Percentiles rank a stretch among this genome's conserved stretches.
phyloP scores from a whole-genome alignment of 2,888 invertebrate species.

The Coenonympha glycerion region DNA sequence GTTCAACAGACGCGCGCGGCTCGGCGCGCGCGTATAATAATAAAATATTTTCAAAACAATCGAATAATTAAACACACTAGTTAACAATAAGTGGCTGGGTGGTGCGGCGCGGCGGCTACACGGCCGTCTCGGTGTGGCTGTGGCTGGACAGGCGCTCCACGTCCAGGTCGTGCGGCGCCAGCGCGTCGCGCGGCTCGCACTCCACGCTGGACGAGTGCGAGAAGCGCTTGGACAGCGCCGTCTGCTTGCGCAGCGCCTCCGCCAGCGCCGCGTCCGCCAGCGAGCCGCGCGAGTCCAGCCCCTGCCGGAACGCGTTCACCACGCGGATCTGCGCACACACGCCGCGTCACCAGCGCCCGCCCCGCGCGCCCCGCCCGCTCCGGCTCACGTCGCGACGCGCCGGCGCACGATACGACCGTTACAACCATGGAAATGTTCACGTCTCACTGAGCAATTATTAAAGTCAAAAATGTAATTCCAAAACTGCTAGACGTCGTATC shows the following conservation, averaged over 20 bases:
- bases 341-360: conserved; percentile 28
- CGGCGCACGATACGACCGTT: conserved; percentile 13
- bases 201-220: conserved; percentile 93
- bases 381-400: conserved; percentile 19
- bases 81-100: conserved; percentile 64
- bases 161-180: conserved; percentile 93
- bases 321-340: conserved; percentile 94
- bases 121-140: conserved; percentile 96
- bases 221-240: conserved; percentile 92
- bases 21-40: conserved; percentile 71
- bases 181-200: conserved; percentile 89
- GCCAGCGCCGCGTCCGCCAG: conserved; percentile 94
- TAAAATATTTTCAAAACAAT: conserved; percentile 77
- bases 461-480: neutral
- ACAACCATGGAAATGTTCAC: too few relatives aligned
- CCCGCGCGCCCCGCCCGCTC: conserved; percentile 13
- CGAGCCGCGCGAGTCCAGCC: conserved; percentile 96
- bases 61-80: conserved; percentile 77
- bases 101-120: conserved; percentile 71
- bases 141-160: conserved; percentile 94
- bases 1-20: conserved; percentile 75
- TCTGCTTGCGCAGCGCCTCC: conserved; percentile 95
- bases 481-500: conserved; percentile 6
- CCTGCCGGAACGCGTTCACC: conserved; percentile 99
- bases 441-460: too few relatives aligned